Percentiles rank a stretch among this genome's conserved stretches.
Conservation (phyloP, 2,888 invertebrate species). For the Orthonychiurus folsomi region DNA sequence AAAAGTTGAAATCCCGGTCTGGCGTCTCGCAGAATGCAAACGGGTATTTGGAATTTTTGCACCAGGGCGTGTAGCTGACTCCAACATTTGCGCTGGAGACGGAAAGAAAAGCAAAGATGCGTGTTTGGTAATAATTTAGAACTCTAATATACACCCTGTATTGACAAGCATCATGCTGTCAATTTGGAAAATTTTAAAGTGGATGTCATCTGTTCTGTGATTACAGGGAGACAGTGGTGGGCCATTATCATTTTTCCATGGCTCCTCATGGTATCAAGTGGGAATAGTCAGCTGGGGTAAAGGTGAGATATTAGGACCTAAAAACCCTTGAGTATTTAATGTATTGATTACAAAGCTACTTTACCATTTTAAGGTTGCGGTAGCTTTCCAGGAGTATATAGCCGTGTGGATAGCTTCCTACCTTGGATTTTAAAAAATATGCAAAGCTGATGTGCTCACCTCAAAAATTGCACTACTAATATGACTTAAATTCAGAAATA, state of each 20-base stretch:
- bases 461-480: no score
- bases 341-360: no score
- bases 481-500: no score
- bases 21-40: slow-evolving; percentile 69
- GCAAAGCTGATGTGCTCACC: no score
- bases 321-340: no score
- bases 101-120: slow-evolving; percentile 64
- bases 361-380: no score
- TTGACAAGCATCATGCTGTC: no score
- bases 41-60: slow-evolving; percentile 75
- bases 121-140: slow-evolving; percentile 62
- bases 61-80: slow-evolving; percentile 77
- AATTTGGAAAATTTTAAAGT: no score
- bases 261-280: slow-evolving; percentile 9
- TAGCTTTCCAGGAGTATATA: slow-evolving; percentile 85
- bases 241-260: background rate
- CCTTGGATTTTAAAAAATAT: slow-evolving; percentile 76
- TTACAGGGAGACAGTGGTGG: slow-evolving; percentile 12
- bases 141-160: background rate
- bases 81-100: slow-evolving; percentile 79
- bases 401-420: slow-evolving; percentile 69
- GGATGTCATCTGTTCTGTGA: background rate
- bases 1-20: slow-evolving; percentile 75
- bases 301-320: no score
- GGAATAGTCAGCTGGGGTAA: slow-evolving; percentile 29